These are phyloP conservation scores for Oreotrochilus melanogaster DNA, from an alignment of 2,113 vertebrate species.

Conservation along the genomic window DNA sequence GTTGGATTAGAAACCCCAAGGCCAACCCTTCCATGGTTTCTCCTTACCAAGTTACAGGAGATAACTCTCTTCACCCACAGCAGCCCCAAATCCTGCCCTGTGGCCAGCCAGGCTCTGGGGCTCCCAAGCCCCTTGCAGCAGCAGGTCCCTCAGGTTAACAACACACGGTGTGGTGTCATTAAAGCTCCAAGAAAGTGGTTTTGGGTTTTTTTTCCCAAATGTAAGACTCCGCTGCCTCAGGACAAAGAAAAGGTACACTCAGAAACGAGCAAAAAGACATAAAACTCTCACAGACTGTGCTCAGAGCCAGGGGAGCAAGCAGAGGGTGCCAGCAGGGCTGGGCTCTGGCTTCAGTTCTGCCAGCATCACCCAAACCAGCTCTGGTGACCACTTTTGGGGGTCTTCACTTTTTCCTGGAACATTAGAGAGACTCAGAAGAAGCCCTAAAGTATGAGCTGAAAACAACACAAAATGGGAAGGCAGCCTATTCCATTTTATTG, in stretches of 20 bases:
- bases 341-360: background rate
- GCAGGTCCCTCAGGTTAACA: background rate
- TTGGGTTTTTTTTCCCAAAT: background rate
- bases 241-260: background rate
- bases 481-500: slow-evolving; percentile 13
- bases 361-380: background rate
- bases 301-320: background rate
- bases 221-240: background rate
- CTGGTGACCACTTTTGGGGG: background rate
- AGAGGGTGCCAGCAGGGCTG: background rate
- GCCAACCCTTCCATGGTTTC: background rate
- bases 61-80: background rate
- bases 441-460: slow-evolving; percentile 17
- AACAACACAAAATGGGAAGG: slow-evolving; percentile 2
- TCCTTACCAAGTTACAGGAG: rapidly evolving
- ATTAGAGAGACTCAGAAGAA: slow-evolving; percentile 2
- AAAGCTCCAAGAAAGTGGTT: background rate
- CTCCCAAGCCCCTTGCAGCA: background rate
- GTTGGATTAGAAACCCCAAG: no score
- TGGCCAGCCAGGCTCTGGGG: rapidly evolving
- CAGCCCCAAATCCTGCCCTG: background rate
- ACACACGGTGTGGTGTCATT: rapidly evolving
- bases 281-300: background rate
- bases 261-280: background rate
- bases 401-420: background rate